Evolutionary conservation across 2,797 vertebrate genomes (phyloP).

Genomic region (Tamandua tetradactyla): DNA sequence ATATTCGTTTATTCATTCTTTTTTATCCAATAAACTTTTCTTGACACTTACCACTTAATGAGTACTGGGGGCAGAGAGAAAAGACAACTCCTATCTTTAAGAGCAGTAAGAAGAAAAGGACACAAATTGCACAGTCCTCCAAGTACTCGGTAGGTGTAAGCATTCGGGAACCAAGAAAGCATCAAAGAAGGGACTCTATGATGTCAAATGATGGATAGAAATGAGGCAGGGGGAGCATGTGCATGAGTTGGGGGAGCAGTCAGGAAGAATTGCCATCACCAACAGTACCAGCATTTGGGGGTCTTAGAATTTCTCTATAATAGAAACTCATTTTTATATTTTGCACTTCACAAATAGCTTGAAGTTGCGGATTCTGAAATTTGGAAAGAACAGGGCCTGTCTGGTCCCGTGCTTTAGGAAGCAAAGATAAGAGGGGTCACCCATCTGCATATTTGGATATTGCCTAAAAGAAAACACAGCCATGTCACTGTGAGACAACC

Average conservation of each 20-base stretch:
- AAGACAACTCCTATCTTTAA: background rate
- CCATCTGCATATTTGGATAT: no score
- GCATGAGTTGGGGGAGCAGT: no score
- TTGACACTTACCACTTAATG: background rate
- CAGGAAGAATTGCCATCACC: no score
- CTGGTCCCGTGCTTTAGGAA: background rate
- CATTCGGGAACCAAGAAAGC: no score
- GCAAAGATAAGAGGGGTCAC: no score
- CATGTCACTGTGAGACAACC: background rate
- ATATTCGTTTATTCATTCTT: background rate
- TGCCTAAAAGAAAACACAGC: background rate
- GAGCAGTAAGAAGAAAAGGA: background rate
- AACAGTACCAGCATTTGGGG: background rate
- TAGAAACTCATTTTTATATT: background rate
- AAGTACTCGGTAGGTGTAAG: background rate
- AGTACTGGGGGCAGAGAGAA: background rate
- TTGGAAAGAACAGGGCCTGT: background rate
- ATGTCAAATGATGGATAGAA: background rate
- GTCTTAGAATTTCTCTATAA: background rate
- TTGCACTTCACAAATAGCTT: background rate
- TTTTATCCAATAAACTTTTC: background rate
- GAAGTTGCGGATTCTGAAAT: background rate
- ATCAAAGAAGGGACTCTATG: rapidly evolving
- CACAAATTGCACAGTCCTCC: background rate
- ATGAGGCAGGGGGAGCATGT: background rate